Conservation (phyloP, 2,888 invertebrate genomes). For the Polydrusus pterygomalis region DNA sequence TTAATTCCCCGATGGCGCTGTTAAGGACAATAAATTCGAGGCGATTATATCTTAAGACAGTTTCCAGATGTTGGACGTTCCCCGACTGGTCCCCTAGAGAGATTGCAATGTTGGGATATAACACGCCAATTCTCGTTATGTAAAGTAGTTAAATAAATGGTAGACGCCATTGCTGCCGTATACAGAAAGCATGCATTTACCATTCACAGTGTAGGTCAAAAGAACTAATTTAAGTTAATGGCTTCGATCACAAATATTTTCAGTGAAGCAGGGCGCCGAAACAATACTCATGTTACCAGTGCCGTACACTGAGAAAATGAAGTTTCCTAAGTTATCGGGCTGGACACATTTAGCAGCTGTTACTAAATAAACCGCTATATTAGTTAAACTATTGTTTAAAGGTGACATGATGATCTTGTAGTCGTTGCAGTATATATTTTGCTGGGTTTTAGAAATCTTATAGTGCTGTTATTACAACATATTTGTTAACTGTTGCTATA, state of each 20-base stretch:
- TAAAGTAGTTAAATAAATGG: conserved; percentile 32
- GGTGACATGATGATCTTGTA: too few species aligned
- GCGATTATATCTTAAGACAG: conserved; percentile 54
- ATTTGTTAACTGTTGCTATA: too few species aligned
- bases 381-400: too few species aligned
- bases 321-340: too few species aligned
- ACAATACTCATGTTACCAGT: too few species aligned
- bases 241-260: neutral
- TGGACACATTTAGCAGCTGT: too few species aligned
- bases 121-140: conserved; percentile 33
- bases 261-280: too few species aligned
- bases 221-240: neutral
- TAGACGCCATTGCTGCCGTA: neutral
- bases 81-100: conserved; percentile 50
- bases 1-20: conserved; percentile 48
- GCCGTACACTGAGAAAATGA: too few species aligned
- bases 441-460: too few species aligned
- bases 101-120: conserved; percentile 47
- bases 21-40: conserved; percentile 49
- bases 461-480: too few species aligned
- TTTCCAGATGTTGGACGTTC: conserved; percentile 53
- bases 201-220: neutral
- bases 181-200: neutral
- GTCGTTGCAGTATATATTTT: too few species aligned
- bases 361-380: too few species aligned